Base-by-base conservation (phyloP, 2,797 vertebrate genomes). In the Phyllotis vaccarum region DNA sequence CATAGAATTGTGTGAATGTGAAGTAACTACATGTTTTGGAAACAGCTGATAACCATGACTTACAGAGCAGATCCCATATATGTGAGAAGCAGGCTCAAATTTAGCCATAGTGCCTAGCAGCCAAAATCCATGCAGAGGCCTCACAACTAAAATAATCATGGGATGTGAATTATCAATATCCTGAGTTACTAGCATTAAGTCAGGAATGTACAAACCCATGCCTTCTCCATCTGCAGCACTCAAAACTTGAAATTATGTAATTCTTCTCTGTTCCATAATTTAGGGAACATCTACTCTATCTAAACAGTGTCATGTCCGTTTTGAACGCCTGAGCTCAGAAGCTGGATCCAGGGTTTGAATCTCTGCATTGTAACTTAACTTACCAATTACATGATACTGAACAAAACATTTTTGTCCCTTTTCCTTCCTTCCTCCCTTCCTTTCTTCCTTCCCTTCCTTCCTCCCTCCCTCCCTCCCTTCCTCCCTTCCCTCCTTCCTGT, bases 221-320 rank as follows among this genome's bases (percentile, higher is more conserved):
- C 4, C 14, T 27, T 75, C 37, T 56, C 40, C 14, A 52, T 16
- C 9, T 64, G 2, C n/a, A 56, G 37, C 0, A 4, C 46, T 95
- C 7, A 64, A 86, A 96, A 70, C 60, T 10, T 52, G 81, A 78
- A n/a, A 72, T 5, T 16, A 31, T 64, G 29, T 1, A 85, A 34
- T 3, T 60, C 43, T 3, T 60, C 43, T 52, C 60, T 91, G 40
- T n/a, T 75, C 70, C 43, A 6, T n/a, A 68, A 62, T 7, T 56
- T 60, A 43, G 34, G 56, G 64, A 3, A 0, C 21, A 3, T 62
- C 21, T 2, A 85, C 9, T 62, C 37, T 85, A 10, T 2, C 49
- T 40, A 2, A 34, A 74, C 0, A 14, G 5, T 29, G 6, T 0
- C 16, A 1, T 0, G 6, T 8, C 6, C 14, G 17, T 37, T 87